Evolutionary conservation across 35 echinoderm and acorn worm genomes (phyloP).

Genomic region (Ophiothrix spiculata): DNA sequence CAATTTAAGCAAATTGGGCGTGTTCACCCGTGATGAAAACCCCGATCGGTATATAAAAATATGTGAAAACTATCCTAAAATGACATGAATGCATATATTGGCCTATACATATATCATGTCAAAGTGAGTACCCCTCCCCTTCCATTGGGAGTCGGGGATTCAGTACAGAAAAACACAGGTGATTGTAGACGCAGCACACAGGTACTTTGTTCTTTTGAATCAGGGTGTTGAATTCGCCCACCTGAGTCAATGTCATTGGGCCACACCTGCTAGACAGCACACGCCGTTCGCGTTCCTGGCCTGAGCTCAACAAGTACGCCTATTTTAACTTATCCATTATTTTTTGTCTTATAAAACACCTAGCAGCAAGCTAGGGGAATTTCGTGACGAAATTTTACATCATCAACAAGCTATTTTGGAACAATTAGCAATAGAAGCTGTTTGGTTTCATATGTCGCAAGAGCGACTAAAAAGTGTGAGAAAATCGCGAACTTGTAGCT

Average conservation of each 20-base stretch:
- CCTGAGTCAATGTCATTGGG: not conserved
- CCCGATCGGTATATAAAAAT: no score
- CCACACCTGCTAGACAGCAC: not conserved
- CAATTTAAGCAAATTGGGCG: no score
- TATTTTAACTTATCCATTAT: not conserved
- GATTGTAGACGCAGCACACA: not conserved
- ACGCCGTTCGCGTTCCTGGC: not conserved
- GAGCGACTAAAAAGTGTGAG: no score
- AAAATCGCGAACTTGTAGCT: no score
- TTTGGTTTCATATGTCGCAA: no score
- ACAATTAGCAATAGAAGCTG: not conserved
- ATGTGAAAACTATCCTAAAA: no score
- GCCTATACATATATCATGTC: no score
- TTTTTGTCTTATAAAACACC: not conserved
- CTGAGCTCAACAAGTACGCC: not conserved
- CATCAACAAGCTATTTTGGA: not conserved
- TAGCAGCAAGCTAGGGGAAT: not conserved
- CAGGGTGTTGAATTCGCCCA: not conserved
- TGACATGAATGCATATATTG: no score
- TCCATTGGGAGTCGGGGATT: no score
- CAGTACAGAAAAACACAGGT: not conserved
- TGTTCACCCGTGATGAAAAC: no score
- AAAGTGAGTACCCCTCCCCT: no score
- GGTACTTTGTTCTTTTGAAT: conserved; percentile 5
- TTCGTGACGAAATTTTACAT: not conserved